Conservation (phyloP, 2,113 vertebrate genomes). For the Xiphophorus couchianus region DNA sequence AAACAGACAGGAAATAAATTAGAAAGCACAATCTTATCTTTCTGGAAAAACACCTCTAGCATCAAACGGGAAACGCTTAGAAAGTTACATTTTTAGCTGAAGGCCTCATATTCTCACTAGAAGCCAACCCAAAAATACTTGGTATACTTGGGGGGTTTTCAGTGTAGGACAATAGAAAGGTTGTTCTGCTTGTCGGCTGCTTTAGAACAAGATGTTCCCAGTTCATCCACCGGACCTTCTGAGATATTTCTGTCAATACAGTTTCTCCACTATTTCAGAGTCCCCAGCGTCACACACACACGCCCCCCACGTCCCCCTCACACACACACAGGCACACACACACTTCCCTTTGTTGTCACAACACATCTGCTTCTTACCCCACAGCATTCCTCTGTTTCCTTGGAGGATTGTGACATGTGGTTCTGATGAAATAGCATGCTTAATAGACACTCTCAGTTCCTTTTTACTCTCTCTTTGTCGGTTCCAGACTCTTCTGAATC, state of each 20-base stretch:
- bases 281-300: not conserved
- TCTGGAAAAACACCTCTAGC: not conserved
- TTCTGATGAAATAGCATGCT: constrained; percentile 50
- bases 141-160: no score
- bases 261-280: not conserved
- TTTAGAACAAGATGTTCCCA: not conserved
- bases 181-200: not conserved
- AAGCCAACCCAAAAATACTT: no score
- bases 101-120: no score
- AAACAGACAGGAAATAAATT: not conserved
- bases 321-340: not conserved
- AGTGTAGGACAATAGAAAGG: not conserved
- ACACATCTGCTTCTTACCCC: constrained; percentile 60
- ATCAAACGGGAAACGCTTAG: not conserved
- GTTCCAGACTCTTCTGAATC: not conserved
- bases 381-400: constrained; percentile 42
- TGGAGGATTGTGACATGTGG: constrained; percentile 51
- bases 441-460: constrained; percentile 12
- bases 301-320: no score
- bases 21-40: no score
- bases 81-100: not conserved
- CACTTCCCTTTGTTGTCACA: not conserved
- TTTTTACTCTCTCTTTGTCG: constrained; percentile 25
- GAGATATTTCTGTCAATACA: not conserved
- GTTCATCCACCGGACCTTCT: not conserved